Evolutionary conservation across 2,113 vertebrate genomes (phyloP), one percentile per base, ranked within the genome.

Genomic region (Muscicapa adusta): DNA sequence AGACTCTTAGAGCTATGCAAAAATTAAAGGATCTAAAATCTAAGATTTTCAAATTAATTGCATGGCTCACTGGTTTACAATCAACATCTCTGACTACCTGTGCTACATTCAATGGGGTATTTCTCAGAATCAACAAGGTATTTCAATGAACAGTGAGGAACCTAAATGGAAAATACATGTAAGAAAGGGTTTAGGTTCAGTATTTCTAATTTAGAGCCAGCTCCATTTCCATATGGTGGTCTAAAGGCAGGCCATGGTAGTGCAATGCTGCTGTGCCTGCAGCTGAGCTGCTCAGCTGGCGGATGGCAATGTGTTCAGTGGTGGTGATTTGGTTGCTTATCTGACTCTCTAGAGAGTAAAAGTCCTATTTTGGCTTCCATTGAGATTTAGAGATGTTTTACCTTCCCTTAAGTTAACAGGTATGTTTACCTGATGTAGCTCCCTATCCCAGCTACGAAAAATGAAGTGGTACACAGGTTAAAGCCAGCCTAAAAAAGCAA

Each of bases 271-370:
- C 61, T 67, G 38, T 66, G 85, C 50, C 78, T 65, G 48, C 47
- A 62, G 47, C 2, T 54, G 54, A 40, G 68, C 54, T 88, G 67
- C 68, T 60, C n/a, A 54, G 23, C 24, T 91, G 80, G 38, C 45
- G 70, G n/a, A 47, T 33, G 23, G 33, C 9, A 34, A 42, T 1
- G 1, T 14, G 24, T 63, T 56, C 54, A 63, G 26, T 0, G 0
- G 15, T 1, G 0, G 8, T 42, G 14, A 31, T 70, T 57, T 34
- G 36, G 34, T 63, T 81, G 17, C 2, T 1, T 54, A 18, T n/a
- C 43, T 84, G 34, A 57, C 19, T 68, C 29, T 71, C 43, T 79
- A 20, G 14, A 34, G 23, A 66, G 1, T 50, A 56, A 51, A 77
- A 60, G 33, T 51, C 34, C 26, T 76, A 12, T 23, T 90, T 58